phyloP scores from a whole-genome alignment of 2,113 vertebrate genomes.

The Prolemur simus region DNA sequence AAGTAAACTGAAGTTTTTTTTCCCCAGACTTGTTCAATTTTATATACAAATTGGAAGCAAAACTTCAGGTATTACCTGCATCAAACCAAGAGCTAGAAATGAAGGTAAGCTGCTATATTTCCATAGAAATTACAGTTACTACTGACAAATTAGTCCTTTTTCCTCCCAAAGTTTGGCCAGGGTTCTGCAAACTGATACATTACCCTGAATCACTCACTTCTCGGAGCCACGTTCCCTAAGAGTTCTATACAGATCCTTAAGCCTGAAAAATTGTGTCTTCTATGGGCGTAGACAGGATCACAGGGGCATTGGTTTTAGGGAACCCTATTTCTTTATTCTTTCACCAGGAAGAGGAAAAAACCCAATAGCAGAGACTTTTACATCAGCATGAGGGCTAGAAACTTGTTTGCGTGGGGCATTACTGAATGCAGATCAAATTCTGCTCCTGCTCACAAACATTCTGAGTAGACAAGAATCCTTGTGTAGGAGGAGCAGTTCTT shows the following conservation, averaged over 20 bases:
- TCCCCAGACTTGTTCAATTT: conserved; percentile 93
- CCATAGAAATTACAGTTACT: conserved; percentile 4
- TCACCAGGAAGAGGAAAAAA: neutral
- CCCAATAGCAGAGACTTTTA: neutral
- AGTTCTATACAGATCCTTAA: neutral
- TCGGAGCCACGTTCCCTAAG: neutral
- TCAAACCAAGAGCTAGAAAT: conserved; percentile 93
- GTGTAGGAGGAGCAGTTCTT: neutral
- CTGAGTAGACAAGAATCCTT: neutral
- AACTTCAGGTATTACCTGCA: conserved; percentile 92
- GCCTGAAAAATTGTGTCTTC: neutral
- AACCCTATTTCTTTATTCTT: neutral
- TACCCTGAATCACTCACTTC: neutral
- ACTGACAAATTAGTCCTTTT: neutral
- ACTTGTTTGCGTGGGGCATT: neutral
- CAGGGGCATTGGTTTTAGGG: neutral
- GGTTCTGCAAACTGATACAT: neutral
- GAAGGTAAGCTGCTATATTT: conserved; percentile 89
- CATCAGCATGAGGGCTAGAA: neutral
- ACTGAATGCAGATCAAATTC: neutral
- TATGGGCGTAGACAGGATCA: neutral
- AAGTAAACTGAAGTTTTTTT: conserved; percentile 37
- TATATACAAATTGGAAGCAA: conserved; percentile 97
- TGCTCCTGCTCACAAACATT: neutral
- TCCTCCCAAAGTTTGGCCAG: neutral